Conservation (phyloP, 2,888 invertebrate species). For the Cheilosia vulpina region DNA sequence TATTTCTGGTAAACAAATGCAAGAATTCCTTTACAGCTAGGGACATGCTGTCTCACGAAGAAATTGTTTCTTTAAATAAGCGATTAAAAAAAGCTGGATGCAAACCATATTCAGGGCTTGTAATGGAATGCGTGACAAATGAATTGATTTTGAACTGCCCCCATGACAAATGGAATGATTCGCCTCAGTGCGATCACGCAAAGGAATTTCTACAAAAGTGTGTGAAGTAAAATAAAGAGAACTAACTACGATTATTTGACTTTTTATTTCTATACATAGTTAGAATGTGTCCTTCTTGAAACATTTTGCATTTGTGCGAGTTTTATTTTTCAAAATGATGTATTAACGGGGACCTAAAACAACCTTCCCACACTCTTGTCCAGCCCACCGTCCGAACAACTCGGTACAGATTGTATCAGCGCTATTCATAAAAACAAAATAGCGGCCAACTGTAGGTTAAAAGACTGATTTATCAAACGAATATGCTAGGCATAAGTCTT, state of each 20-base stretch:
- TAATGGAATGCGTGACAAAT: slow-evolving; percentile 78
- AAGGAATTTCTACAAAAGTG: slow-evolving; percentile 77
- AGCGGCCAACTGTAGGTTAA: no score
- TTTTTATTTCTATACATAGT: no score
- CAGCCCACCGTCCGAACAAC: no score
- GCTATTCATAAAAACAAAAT: no score
- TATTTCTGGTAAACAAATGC: background rate
- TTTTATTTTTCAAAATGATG: no score
- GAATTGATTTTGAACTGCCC: slow-evolving; percentile 79
- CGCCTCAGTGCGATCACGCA: slow-evolving; percentile 75
- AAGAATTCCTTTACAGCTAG: slow-evolving; percentile 63
- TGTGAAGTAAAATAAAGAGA: slow-evolving; percentile 67
- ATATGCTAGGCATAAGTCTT: no score
- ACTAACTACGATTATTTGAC: background rate
- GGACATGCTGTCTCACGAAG: slow-evolving; percentile 65
- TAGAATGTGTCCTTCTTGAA: no score
- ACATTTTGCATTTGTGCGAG: no score
- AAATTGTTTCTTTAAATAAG: slow-evolving; percentile 70
- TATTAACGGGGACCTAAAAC: no score
- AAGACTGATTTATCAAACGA: no score
- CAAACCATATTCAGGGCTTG: slow-evolving; percentile 78
- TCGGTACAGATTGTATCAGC: no score
- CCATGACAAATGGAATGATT: slow-evolving; percentile 69
- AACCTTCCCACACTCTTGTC: no score
- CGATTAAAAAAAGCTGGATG: slow-evolving; percentile 74